These are phyloP conservation scores for Coelogynopora nodosa DNA, from an alignment of 2,888 invertebrate species.

Conservation along the genomic window DNA sequence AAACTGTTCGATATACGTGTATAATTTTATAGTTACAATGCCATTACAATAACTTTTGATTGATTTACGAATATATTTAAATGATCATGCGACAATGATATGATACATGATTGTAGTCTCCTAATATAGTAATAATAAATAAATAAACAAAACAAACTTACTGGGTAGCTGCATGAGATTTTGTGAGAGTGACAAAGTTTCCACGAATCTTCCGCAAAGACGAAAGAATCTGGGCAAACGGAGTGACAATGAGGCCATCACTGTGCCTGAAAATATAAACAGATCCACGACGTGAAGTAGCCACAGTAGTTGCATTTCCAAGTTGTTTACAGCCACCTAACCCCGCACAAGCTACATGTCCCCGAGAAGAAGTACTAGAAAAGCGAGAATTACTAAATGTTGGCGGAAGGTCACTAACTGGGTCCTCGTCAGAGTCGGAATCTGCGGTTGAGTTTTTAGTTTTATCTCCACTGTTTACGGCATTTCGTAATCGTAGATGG, in stretches of 20 bases:
- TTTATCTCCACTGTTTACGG: neutral
- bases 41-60: too few species aligned
- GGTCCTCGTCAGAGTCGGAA: conserved; percentile 3
- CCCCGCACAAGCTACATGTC: neutral
- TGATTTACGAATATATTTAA: too few species aligned
- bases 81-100: too few species aligned
- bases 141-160: conserved; percentile 33
- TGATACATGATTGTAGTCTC: too few species aligned
- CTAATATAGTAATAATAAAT: too few species aligned
- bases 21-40: too few species aligned
- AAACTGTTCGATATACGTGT: too few species aligned
- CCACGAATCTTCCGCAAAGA: conserved; percentile 94
- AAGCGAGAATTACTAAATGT: neutral
- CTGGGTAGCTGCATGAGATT: conserved; percentile 29
- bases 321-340: neutral
- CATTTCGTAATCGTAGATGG: neutral
- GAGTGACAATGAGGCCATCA: conserved; percentile 98
- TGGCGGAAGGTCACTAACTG: neutral
- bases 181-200: conserved; percentile 90
- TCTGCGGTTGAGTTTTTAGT: neutral
- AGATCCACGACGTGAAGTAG: conserved; percentile 45
- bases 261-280: conserved; percentile 73
- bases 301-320: conserved; percentile 37
- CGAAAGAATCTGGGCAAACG: conserved; percentile 98
- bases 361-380: neutral